These are phyloP conservation scores for Channa striata DNA, from an alignment of 2,797 vertebrate genomes.

Conservation along the genomic window DNA sequence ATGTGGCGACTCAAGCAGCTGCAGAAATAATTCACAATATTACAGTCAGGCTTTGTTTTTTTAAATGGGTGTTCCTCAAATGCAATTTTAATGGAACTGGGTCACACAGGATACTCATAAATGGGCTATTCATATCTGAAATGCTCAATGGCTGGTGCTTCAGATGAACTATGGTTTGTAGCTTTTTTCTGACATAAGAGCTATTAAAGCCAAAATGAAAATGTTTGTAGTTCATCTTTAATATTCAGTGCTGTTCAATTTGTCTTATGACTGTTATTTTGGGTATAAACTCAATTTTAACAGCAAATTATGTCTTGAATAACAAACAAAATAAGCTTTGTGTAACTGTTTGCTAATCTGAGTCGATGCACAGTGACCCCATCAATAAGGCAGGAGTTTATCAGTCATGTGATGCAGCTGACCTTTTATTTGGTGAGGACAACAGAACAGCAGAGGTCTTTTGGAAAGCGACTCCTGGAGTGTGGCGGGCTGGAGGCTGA, in stretches of 20 bases:
- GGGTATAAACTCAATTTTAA: constrained; percentile 12
- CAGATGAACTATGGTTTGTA: constrained; percentile 20
- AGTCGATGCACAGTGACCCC: constrained; percentile 53
- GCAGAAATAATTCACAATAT: constrained; percentile 50
- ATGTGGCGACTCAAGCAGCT: constrained; percentile 59
- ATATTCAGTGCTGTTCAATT: constrained; percentile 13
- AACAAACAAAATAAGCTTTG: constrained; percentile 7
- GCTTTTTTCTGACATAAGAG: constrained; percentile 27
- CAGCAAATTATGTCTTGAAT: background rate
- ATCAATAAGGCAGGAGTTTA: constrained; percentile 56
- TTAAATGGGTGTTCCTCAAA: constrained; percentile 29
- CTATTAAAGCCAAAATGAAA: constrained; percentile 34
- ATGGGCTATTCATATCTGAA: constrained; percentile 46
- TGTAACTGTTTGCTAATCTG: constrained; percentile 17
- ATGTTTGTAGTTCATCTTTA: constrained; percentile 37
- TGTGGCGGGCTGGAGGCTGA: constrained; percentile 68
- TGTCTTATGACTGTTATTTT: background rate
- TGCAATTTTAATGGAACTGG: constrained; percentile 23
- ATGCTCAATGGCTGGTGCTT: constrained; percentile 40
- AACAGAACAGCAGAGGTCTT: constrained; percentile 73
- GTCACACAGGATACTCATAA: constrained; percentile 22
- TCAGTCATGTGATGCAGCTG: constrained; percentile 70
- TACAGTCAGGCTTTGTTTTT: constrained; percentile 45
- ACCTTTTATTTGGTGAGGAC: constrained; percentile 74
- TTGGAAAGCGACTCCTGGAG: constrained; percentile 70